Evolutionary conservation across 2,797 vertebrate species (phyloP), one percentile per base, ranked within the genome.

Genomic region (Spinus pinus): DNA sequence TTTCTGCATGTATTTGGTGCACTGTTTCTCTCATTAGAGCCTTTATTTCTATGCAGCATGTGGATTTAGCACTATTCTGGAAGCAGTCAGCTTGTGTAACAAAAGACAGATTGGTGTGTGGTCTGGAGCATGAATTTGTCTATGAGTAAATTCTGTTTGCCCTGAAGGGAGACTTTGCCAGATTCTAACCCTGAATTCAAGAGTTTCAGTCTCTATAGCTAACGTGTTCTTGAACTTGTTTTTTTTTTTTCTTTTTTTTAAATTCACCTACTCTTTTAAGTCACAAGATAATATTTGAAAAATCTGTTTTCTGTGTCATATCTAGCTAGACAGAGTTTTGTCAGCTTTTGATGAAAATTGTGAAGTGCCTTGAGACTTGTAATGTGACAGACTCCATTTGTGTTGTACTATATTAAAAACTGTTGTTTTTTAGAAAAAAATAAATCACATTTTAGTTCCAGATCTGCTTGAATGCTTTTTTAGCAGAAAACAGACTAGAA

Each of bases 321-420:
- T 83, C 35, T 72, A 83, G 81, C 77, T 71, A 80, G 62, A 70
- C 33, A 69, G n/a, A 78, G 28, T 82, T 90, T 93, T 94, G 75
- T 91, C 89, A 89, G 89, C 84, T 91, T 92, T 87, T 90, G 54
- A 66, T 93, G 85, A 74, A 91, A 71, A 86, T 86, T 74, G 60
- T 87, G 61, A 91, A 81, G n/a, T 64, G 85, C 72, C 72, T 81
- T 85, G 82, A 80, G 69, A 77, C 46, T 93, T 84, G 56, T 42
- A 91, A 94, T 65, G 74, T 95, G 91, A 91, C 87, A 95, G 93
- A 93, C 82, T 93, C 75, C 75, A 51, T 92, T 95, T 94, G 61
- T 82, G 71, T 74, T 86, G 61, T 83, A 67, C 81, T 94, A 57
- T 77, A 93, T 88, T 90, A 90, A 91, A 92, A 57, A 93, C 60